Evolutionary conservation across 2,797 vertebrate species (phyloP), one percentile per base, ranked within the genome.

Genomic region (Notolabrus celidotus): DNA sequence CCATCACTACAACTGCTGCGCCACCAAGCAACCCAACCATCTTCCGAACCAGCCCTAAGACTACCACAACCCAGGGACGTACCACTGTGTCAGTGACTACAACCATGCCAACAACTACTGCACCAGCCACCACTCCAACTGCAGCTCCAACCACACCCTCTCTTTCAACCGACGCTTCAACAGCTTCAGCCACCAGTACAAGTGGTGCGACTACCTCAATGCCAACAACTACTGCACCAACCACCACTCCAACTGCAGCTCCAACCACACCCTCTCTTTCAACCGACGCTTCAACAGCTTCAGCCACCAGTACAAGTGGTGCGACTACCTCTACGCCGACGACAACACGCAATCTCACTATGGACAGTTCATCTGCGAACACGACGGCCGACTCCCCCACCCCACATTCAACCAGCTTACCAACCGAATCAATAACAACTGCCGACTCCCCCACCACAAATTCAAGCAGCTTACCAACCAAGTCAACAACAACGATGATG

Each of bases 131-230:
- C 1, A 20, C 41, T 1, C 15, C 62, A 15, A 23, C 27, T 2
- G 20, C 1, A 0, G 3, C 22, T 1, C 12, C 2, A 10, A 51
- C 12, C 17, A 7, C 38, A 17, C 25, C 39, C 1, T 2, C 3
- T 7, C 0, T 25, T 1, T 0, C 15, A n/a, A 2, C 29, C 17
- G 8, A 15, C 5, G 9, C 22, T 2, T 2, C 29, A 29, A 2
- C 0, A 0, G 0, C 7, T 16, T 0, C 41, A 10, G 0, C 19
- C 14, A n/a, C 0, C 0, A 4, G 2, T 3, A 7, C 50, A 3
- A 22, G 7, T 8, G 3, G 2, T 0, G 0, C 0, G 2, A 29
- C 56, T 0, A 4, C 22, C 6, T 0, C 6, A 12, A 2, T 15
- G 47, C 0, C 1, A 36, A 27, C 0, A 3, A 17, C 12, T 3